These are phyloP conservation scores for Onthophagus taurus DNA, from an alignment of 1,140 invertebrate genomes.

Conservation along the genomic window DNA sequence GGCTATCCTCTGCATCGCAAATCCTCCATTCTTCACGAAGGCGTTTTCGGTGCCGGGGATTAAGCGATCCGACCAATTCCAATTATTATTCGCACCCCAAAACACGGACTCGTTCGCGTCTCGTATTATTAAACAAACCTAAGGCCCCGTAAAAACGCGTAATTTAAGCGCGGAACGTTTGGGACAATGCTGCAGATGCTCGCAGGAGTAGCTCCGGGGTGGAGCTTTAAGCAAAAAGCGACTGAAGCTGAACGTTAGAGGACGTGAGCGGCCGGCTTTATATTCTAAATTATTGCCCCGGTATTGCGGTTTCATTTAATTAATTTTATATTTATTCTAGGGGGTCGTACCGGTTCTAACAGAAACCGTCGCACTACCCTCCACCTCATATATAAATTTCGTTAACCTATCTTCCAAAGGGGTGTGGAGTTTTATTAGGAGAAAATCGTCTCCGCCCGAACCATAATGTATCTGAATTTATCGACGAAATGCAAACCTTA, in stretches of 20 bases:
- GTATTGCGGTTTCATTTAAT: conserved; percentile 12
- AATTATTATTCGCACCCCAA: conserved; percentile 13
- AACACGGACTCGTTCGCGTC: conserved; percentile 5
- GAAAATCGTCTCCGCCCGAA: no score
- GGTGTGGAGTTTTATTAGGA: no score
- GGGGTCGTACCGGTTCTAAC: no score
- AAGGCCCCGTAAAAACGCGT: conserved; percentile 10
- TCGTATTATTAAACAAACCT: conserved; percentile 8
- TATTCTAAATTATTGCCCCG: conserved; percentile 7
- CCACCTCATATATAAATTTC: no score
- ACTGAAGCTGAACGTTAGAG: background rate
- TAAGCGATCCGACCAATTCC: conserved; percentile 10
- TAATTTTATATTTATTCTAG: conserved; percentile 12
- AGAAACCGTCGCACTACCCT: background rate
- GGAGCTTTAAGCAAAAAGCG: conserved; percentile 3
- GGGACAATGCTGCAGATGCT: background rate
- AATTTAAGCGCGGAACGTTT: conserved; percentile 7
- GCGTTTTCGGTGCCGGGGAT: conserved; percentile 3
- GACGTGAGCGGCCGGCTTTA: conserved; percentile 9
- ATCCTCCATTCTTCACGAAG: conserved; percentile 9
- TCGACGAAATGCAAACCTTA: no score
- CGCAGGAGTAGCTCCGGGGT: background rate
- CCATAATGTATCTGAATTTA: no score
- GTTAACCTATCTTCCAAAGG: no score
- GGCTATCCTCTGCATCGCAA: conserved; percentile 26